A percentile compares a stretch with the other conserved stretches of the same genome.
phyloP scores from a whole-genome alignment of 2,113 vertebrate species.

The Nannobrachium achirus region DNA sequence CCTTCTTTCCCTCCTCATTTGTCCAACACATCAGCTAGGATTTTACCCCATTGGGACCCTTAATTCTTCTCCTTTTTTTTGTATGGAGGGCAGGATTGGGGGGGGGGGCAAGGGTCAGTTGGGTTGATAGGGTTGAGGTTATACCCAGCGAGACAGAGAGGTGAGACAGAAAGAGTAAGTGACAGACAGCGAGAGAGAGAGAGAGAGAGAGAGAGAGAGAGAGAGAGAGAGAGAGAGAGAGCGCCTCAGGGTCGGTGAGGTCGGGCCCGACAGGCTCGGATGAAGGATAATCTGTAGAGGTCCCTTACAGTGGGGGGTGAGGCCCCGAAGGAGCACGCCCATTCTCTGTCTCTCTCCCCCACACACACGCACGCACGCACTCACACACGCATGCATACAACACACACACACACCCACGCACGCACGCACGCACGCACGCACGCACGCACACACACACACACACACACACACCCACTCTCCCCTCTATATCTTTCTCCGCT shows the following conservation, averaged over 20 bases:
- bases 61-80: conserved; percentile 44
- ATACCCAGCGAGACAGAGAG: too few species aligned
- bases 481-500: too few species aligned
- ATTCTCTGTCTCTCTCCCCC: conserved; percentile 62
- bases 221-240: conserved; percentile 4
- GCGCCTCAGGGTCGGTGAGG: conserved; percentile 65
- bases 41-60: conserved; percentile 60
- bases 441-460: too few species aligned
- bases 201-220: background rate
- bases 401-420: too few species aligned
- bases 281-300: conserved; percentile 82
- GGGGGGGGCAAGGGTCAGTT: conserved; percentile 24
- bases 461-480: too few species aligned
- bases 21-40: conserved; percentile 65
- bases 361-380: background rate
- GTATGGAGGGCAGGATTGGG: conserved; percentile 13
- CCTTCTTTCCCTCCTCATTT: conserved; percentile 60
- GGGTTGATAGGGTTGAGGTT: conserved; percentile 8
- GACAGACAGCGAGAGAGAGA: conserved; percentile 1
- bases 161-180: too few species aligned
- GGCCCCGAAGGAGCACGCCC: conserved; percentile 67
- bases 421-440: too few species aligned
- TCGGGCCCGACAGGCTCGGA: conserved; percentile 72
- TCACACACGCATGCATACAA: conserved; percentile 4
- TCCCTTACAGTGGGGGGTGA: conserved; percentile 78